Percentiles rank a stretch among this genome's conserved stretches.
Evolutionary conservation across 2,113 vertebrate species (phyloP).

Genomic region (Conger conger): DNA sequence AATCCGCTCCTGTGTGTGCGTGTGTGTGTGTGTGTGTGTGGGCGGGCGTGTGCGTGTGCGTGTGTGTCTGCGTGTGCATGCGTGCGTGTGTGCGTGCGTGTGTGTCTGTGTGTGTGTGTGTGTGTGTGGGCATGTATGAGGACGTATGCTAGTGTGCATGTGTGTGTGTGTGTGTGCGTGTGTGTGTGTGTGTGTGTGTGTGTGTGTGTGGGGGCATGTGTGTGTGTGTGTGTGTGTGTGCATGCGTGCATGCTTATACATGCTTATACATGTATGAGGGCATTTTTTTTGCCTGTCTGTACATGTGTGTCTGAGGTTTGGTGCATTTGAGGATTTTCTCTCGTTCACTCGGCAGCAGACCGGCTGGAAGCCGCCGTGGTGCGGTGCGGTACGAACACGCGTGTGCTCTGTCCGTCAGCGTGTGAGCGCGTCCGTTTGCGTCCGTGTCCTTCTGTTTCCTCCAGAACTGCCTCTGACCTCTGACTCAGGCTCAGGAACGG

Average conservation of each 20-base stretch:
- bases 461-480: background rate
- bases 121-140: too few relatives aligned
- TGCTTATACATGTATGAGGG: too few relatives aligned
- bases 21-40: conserved; percentile 12
- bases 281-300: too few relatives aligned
- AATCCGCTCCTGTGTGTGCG: conserved; percentile 3
- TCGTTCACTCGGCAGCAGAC: too few relatives aligned
- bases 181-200: conserved; percentile 8
- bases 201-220: background rate
- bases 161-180: too few relatives aligned
- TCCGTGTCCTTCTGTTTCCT: background rate
- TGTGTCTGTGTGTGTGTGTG: too few relatives aligned
- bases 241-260: background rate
- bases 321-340: too few relatives aligned
- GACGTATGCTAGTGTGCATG: too few relatives aligned
- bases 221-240: background rate
- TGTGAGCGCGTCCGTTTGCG: too few relatives aligned
- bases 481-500: background rate
- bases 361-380: background rate
- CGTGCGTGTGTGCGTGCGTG: background rate
- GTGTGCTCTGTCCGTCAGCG: background rate
- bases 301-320: too few relatives aligned
- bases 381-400: background rate
- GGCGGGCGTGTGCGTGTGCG: conserved; percentile 9
- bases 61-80: background rate